These are phyloP conservation scores for Leptopilina myrica DNA, from an alignment of 2,888 invertebrate species.

Conservation along the genomic window DNA sequence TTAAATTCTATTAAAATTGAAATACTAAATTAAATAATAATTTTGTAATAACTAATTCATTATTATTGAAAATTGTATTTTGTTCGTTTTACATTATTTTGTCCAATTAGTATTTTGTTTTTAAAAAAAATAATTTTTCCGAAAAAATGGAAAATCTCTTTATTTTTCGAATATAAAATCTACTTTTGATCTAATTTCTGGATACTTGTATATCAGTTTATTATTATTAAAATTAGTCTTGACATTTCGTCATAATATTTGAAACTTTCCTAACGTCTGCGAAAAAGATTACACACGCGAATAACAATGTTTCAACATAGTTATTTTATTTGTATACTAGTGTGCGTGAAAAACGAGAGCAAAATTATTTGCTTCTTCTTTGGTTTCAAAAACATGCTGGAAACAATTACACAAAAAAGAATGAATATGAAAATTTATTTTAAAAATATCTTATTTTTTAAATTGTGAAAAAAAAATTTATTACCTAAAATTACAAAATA, in stretches of 20 bases:
- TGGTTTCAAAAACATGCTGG: not conserved
- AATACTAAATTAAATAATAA: too few species aligned
- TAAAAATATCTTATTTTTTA: too few species aligned
- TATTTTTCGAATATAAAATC: not conserved
- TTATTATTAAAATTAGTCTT: slow-evolving; percentile 9
- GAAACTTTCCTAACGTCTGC: slow-evolving; percentile 21
- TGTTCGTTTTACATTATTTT: too few species aligned
- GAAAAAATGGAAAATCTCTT: not conserved
- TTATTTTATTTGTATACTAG: not conserved
- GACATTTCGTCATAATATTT: not conserved
- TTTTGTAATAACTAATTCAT: too few species aligned
- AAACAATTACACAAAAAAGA: not conserved
- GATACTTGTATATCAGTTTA: slow-evolving; percentile 5
- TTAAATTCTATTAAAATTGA: not conserved
- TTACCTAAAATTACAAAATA: too few species aligned
- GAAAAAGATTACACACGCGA: slow-evolving; percentile 10
- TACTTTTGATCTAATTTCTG: slow-evolving; percentile 9
- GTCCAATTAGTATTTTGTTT: too few species aligned
- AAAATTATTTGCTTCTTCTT: not conserved
- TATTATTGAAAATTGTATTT: too few species aligned
- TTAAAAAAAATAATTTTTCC: too few species aligned
- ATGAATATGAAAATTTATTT: too few species aligned
- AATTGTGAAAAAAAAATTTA: too few species aligned
- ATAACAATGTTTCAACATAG: slow-evolving; percentile 16
- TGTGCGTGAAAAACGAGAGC: slow-evolving; percentile 1